phyloP scores from a whole-genome alignment of 2,113 vertebrate genomes.

The Macroglossus sobrinus region DNA sequence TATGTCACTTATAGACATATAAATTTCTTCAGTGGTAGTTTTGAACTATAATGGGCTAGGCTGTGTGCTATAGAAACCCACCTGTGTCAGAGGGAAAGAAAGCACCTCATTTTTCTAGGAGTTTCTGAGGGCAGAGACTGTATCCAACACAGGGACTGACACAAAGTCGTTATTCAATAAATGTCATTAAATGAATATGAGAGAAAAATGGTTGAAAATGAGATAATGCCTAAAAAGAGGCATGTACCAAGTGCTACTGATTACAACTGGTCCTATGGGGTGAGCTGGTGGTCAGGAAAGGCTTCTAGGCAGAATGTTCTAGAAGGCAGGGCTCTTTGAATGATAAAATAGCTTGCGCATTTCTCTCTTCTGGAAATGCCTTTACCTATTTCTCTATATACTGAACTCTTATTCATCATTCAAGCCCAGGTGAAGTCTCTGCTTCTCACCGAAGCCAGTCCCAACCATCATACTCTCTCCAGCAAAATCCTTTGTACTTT shows the following conservation, averaged over 20 bases:
- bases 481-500: not conserved
- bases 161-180: not conserved
- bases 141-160: not conserved
- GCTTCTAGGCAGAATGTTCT: not conserved
- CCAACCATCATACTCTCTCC: not conserved
- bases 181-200: not conserved
- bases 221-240: not conserved
- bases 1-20: not conserved
- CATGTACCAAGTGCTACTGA: not conserved
- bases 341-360: not conserved
- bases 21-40: not conserved
- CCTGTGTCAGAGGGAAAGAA: not conserved
- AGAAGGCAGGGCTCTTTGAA: not conserved
- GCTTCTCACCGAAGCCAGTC: not conserved
- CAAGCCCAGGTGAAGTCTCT: not conserved
- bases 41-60: not conserved
- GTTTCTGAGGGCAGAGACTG: not conserved
- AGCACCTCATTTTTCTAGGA: not conserved
- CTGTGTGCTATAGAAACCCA: not conserved
- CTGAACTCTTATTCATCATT: not conserved
- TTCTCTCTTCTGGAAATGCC: not conserved
- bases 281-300: not conserved
- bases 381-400: not conserved
- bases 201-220: not conserved
- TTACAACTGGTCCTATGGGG: not conserved